These are phyloP conservation scores for Botia almorhae DNA, from an alignment of 2,797 vertebrate species.

Conservation along the genomic window DNA sequence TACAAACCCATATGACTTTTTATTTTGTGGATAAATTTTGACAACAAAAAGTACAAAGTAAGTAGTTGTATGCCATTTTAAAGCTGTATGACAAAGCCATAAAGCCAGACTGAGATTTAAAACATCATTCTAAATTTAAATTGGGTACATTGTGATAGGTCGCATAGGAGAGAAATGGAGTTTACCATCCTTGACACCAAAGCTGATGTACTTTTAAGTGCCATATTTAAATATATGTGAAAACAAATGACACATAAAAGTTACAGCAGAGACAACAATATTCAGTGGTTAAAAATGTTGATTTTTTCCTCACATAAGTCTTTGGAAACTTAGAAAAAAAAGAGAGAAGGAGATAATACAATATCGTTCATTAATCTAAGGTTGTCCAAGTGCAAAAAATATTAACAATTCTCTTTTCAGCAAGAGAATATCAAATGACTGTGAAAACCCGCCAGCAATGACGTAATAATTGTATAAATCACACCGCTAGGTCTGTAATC, in stretches of 20 bases:
- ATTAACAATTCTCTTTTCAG: not conserved
- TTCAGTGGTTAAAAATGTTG: not conserved
- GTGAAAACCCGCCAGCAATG: not conserved
- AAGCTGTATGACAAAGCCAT: not conserved
- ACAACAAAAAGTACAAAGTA: not conserved
- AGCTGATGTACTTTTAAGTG: not conserved
- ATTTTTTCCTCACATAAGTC: not conserved
- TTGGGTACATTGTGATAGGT: no score
- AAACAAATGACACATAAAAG: no score
- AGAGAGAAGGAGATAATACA: not conserved
- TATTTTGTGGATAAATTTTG: not conserved
- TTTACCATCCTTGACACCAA: not conserved
- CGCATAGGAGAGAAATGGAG: no score
- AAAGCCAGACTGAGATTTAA: not conserved
- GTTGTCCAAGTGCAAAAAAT: no score
- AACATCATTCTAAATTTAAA: no score
- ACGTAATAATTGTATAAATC: not conserved
- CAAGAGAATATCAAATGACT: not conserved
- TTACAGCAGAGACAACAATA: no score
- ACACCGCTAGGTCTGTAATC: not conserved
- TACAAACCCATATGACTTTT: not conserved
- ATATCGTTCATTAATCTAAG: not conserved
- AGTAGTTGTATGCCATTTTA: no score
- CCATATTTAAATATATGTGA: not conserved
- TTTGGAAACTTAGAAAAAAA: not conserved